Conservation (phyloP, 2,797 vertebrate genomes). For the Tangara arthus region DNA sequence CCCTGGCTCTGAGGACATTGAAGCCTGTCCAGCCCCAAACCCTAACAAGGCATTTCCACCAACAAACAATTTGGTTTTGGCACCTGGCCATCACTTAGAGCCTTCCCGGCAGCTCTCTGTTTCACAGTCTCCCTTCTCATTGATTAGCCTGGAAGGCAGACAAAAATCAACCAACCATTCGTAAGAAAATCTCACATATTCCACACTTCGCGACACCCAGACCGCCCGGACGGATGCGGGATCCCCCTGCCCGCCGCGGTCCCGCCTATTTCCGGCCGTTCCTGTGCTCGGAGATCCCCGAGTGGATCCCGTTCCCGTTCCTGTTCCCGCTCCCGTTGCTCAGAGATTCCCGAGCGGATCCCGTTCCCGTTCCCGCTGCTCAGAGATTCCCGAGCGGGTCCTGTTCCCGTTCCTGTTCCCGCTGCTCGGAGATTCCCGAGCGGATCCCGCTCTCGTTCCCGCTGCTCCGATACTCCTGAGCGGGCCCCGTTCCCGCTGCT, state of each 20-base stretch:
- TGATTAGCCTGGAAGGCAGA: no score
- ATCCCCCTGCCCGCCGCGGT: neutral
- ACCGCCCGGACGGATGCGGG: no score
- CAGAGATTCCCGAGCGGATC: no score
- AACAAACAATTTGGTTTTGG: neutral
- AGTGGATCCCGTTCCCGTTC: no score
- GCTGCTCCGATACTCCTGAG: neutral
- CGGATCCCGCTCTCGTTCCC: neutral
- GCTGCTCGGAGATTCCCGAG: neutral
- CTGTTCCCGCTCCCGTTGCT: no score
- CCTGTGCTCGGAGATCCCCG: no score
- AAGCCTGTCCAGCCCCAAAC: neutral
- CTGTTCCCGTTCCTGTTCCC: no score
- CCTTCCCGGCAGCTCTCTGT: neutral
- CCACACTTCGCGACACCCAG: accelerated
- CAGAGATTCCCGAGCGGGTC: no score
- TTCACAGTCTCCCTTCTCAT: neutral
- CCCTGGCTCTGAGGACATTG: no score
- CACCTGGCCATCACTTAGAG: no score
- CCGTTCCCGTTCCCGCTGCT: neutral
- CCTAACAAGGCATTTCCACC: neutral
- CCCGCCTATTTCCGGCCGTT: no score
- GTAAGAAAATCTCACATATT: accelerated
- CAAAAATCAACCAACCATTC: neutral
- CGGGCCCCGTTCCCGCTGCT: neutral